These are phyloP conservation scores for Heterochromis multidens DNA, from an alignment of 2,113 vertebrate genomes.

Conservation along the genomic window DNA sequence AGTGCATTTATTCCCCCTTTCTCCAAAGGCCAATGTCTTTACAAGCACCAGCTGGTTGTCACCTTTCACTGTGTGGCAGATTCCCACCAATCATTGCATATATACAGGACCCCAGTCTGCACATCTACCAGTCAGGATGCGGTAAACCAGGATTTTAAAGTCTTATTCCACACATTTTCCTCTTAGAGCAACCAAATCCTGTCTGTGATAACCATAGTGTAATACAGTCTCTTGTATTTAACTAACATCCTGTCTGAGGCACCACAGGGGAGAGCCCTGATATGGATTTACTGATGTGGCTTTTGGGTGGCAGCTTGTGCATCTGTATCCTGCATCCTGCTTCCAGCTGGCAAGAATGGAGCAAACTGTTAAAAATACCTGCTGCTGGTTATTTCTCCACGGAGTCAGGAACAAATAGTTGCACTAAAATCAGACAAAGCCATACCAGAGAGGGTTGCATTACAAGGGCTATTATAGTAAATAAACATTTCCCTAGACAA, in stretches of 20 bases:
- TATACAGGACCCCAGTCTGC: neutral
- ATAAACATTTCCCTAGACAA: no score
- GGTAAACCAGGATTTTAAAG: neutral
- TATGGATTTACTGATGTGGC: constrained; percentile 20
- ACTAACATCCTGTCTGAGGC: constrained; percentile 30
- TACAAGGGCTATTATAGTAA: no score
- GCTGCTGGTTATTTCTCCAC: neutral
- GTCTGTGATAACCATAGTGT: constrained; percentile 2
- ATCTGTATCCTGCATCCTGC: constrained; percentile 47
- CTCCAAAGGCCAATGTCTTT: neutral
- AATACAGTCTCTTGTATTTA: neutral
- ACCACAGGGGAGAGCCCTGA: neutral
- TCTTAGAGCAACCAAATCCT: constrained; percentile 4
- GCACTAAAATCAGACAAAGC: neutral
- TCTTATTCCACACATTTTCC: constrained; percentile 2
- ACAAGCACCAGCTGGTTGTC: constrained; percentile 29
- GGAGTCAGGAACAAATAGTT: neutral
- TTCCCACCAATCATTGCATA: constrained; percentile 4
- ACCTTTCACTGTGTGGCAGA: neutral
- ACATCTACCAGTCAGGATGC: neutral
- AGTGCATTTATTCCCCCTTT: neutral
- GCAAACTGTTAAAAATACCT: neutral
- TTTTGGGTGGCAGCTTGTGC: constrained; percentile 24
- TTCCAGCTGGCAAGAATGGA: constrained; percentile 9
- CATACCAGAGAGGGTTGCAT: no score